Percentiles rank a stretch among this genome's conserved stretches.
phyloP scores from a whole-genome alignment of 2,888 invertebrate genomes.

The Eupeodes luniger region DNA sequence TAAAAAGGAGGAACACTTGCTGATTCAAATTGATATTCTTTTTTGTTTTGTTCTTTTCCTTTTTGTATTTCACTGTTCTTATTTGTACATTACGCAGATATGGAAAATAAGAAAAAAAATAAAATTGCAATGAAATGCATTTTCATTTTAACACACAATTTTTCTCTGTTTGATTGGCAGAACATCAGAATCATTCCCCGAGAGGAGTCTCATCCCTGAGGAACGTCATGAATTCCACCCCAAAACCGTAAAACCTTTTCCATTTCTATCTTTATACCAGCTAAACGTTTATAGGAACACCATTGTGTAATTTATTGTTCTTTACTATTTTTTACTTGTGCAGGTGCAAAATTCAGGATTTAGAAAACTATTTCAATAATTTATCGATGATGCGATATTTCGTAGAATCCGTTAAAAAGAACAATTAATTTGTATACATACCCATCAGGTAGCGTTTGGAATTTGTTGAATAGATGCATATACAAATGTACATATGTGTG shows the following conservation, averaged over 20 bases:
- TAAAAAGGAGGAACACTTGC: constrained; percentile 9
- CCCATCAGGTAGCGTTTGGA: too few relatives aligned
- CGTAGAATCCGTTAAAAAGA: not conserved
- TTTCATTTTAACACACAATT: not conserved
- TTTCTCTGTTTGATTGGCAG: constrained; percentile 5
- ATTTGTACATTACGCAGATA: not conserved
- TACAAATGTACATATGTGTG: too few relatives aligned
- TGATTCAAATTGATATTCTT: constrained; percentile 5
- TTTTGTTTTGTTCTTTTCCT: not conserved
- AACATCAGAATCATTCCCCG: not conserved
- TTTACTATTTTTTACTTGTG: not conserved
- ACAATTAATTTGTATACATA: constrained; percentile 2
- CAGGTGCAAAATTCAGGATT: not conserved
- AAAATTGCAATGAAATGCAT: not conserved
- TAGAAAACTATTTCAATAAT: not conserved
- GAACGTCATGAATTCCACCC: too few relatives aligned
- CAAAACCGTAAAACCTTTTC: not conserved
- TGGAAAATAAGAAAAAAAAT: not conserved
- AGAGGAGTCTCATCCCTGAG: too few relatives aligned
- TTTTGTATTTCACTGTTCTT: not conserved
- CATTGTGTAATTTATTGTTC: constrained; percentile 2
- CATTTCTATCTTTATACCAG: too few relatives aligned
- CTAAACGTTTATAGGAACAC: too few relatives aligned
- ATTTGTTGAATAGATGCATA: too few relatives aligned
- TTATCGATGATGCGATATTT: not conserved